Base-by-base conservation (phyloP, 1,140 invertebrate genomes). In the Pseudoatta argentina region DNA sequence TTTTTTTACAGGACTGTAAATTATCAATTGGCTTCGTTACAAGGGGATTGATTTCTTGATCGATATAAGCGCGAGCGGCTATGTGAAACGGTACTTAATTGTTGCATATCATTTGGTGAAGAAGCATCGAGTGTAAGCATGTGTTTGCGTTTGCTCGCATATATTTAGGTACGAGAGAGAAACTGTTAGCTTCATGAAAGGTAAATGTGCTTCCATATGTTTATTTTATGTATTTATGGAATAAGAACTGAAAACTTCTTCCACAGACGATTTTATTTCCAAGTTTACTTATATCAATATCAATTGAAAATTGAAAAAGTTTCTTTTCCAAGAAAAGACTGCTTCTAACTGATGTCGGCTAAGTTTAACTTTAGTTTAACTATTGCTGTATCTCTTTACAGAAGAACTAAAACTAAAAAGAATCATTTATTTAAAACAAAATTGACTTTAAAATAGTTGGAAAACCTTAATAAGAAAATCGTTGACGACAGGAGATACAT, bases 51-150 rank as follows among this genome's bases (percentile, higher is more conserved):
- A 82, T 86, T 89, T 89, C 27, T 59, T 21, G 53, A 85, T 53
- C 44, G 24, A 48, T 34, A 64, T 73, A 39, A 71, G 27, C 5
- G 48, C 44, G 57, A 86, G 61, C 51, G 83, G 14, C 27, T 85
- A 48, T 86, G 51, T 39, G 24, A 39, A 83, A 77, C 30, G 85
- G 88, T 89, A 89, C 88, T 89, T 89, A 87, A 89, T 72, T 85
- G 57, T 72, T 76, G 64, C 77, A n/a, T 87, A 53, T 77, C 39
- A 48, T 44, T 67, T 67, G 44, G 5, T 75, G 34, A 75, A 64
- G 61, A 6, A 69, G 55, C 12, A 34, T 76, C 57, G 21, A 39
- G 8, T 39, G 48, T 66, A 39, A 27, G 4, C 16, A 30, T 18
- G 30, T 4, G 8, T 63, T 61, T 77, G 8, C 57, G 6, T 71